Evolutionary conservation across 2,113 vertebrate genomes (phyloP).

Genomic region (Tragelaphus imberbis): DNA sequence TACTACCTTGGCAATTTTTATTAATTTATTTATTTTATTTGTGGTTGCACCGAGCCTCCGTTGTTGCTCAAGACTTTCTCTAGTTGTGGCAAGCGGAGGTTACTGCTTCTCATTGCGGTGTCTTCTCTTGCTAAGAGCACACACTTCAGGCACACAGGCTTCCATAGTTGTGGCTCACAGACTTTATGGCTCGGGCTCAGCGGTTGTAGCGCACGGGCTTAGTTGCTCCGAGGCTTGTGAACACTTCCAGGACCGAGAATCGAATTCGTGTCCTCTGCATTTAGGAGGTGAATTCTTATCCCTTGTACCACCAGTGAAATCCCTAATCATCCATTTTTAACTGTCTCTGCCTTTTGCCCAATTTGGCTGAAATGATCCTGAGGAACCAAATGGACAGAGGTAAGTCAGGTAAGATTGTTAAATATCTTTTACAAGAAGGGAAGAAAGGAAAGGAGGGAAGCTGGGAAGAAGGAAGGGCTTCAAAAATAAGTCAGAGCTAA

Average conservation of each 20-base stretch:
- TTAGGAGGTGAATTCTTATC: not conserved
- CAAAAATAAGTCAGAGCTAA: not conserved
- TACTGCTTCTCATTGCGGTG: not conserved
- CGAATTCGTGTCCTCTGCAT: not conserved
- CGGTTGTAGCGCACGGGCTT: not conserved
- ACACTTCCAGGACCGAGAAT: not conserved
- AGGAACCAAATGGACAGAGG: not conserved
- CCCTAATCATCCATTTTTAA: not conserved
- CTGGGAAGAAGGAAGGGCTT: no score
- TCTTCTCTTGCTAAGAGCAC: not conserved
- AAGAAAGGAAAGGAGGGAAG: not conserved
- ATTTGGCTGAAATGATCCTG: not conserved
- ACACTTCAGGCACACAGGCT: not conserved
- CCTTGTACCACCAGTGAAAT: not conserved
- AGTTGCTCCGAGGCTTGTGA: not conserved
- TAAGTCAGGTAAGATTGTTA: not conserved
- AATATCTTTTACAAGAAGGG: not conserved
- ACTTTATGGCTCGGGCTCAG: fast-evolving
- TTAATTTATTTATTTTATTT: not conserved
- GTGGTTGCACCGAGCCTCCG: not conserved
- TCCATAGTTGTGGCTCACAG: not conserved
- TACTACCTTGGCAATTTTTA: not conserved
- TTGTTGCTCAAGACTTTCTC: not conserved
- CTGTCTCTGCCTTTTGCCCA: not conserved
- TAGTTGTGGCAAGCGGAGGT: not conserved